These are phyloP conservation scores for Sisyra terminalis DNA, from an alignment of 2,888 invertebrate genomes.

Conservation along the genomic window DNA sequence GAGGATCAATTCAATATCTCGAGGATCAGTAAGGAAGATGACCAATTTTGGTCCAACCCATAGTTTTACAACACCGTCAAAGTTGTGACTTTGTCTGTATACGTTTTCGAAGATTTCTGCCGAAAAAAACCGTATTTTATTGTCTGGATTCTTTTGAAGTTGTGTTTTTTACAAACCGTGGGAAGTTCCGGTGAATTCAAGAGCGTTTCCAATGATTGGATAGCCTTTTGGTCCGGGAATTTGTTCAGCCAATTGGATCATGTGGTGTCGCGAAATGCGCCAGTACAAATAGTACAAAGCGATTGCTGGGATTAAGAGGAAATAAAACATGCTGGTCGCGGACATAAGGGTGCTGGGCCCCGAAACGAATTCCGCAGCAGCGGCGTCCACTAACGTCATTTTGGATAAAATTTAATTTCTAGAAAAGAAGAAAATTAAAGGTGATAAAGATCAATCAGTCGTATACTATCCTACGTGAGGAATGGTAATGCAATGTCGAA, in stretches of 20 bases:
- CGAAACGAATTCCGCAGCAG: slow-evolving; percentile 1
- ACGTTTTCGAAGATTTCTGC: slow-evolving; percentile 54
- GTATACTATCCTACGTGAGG: neutral
- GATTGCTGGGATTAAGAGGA: slow-evolving; percentile 50
- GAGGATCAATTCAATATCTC: slow-evolving; percentile 60
- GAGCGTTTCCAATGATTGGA: slow-evolving; percentile 58
- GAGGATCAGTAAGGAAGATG: slow-evolving; percentile 57
- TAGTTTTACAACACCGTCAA: slow-evolving; percentile 41
- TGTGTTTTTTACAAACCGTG: slow-evolving; percentile 37
- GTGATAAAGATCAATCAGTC: neutral
- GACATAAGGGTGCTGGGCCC: slow-evolving; percentile 30
- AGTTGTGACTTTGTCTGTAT: slow-evolving; percentile 34
- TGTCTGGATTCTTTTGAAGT: neutral
- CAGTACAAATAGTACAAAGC: slow-evolving; percentile 59
- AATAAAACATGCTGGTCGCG: slow-evolving; percentile 51
- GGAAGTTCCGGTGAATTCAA: slow-evolving; percentile 56
- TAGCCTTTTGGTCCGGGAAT: slow-evolving; percentile 55
- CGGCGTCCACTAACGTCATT: slow-evolving; percentile 3
- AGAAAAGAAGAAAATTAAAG: neutral
- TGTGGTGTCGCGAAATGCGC: slow-evolving; percentile 51
- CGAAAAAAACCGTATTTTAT: slow-evolving; percentile 10
- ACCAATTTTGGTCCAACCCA: slow-evolving; percentile 65
- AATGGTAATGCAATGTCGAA: neutral
- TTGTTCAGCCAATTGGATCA: slow-evolving; percentile 53
- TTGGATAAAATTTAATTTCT: slow-evolving; percentile 6